Evolutionary conservation across 2,113 vertebrate species (phyloP), one percentile per base, ranked within the genome.

Genomic region (Turnix velox): DNA sequence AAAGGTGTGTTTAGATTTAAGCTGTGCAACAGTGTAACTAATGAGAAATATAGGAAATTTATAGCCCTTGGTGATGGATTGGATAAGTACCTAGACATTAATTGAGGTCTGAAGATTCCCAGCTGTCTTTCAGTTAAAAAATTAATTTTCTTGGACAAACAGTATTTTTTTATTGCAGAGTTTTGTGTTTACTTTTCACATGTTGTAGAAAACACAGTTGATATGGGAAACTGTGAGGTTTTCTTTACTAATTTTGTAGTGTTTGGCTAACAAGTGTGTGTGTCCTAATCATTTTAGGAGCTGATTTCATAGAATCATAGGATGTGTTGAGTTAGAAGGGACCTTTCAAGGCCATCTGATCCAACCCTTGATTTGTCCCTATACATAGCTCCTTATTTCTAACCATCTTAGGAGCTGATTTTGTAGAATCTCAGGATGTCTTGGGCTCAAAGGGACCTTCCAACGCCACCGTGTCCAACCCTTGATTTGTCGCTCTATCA

Each of bases 21-120:
- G 96, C 94, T 65, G 93, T 62, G 90, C 91, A 39, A 25, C 46
- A 9, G 97, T 74, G 90, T 92, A 87, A 96, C 96, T 97, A 97
- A 97, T 97, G 97, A 97, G 97, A 97, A 97, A 94, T 92, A 78
- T 18, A 67, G 87, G 90, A 90, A 92, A 97, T 97, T 97, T 97
- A 96, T 90, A 37, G 95, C 45, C 15, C 69, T 51, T 1, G 7
- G 10, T 96, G 97, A 97, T 93, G 88, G 97, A 97, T 93, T 86
- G 84, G 90, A 59, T 72, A 39, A 92, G 80, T 88, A 89, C 63
- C 59, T 89, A 13, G 31, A 63, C 83, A 54, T 95, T 97, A 97
- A 98, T 97, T 97, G 97, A 96, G 97, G 95, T 69, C 91, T 65
- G 90, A 96, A 91, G 79, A 92, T 33, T 95, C 94, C 24, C 91